Evolutionary conservation across 2,888 invertebrate species (phyloP).

Genomic region (Patella depressa): DNA sequence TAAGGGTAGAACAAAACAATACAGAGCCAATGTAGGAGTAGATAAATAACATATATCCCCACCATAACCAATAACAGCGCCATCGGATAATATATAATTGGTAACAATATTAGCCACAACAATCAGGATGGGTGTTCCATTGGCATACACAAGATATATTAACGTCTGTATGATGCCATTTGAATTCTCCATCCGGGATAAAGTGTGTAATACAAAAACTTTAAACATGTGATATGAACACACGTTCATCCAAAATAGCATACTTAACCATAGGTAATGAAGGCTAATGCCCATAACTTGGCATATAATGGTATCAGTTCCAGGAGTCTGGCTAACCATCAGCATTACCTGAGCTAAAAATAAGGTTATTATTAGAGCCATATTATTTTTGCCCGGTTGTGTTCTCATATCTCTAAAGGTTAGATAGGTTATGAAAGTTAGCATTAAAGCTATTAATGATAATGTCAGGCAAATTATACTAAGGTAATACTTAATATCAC

Average conservation of each 20-base stretch:
- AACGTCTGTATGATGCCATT: constrained; percentile 19
- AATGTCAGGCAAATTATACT: constrained; percentile 13
- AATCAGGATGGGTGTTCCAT: constrained; percentile 14
- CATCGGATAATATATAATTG: constrained; percentile 15
- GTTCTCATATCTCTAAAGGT: constrained; percentile 33
- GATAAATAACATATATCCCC: constrained; percentile 36
- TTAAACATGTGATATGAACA: constrained; percentile 44
- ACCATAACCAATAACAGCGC: constrained; percentile 34
- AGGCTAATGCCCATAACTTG: constrained; percentile 35
- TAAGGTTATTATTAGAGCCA: constrained; percentile 35
- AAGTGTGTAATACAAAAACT: constrained; percentile 21
- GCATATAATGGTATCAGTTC: constrained; percentile 27
- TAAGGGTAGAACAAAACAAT: constrained; percentile 47
- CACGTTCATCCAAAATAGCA: constrained; percentile 42
- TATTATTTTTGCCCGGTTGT: constrained; percentile 40
- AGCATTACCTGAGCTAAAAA: constrained; percentile 37
- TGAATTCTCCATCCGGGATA: constrained; percentile 4
- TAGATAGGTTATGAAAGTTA: constrained; percentile 40
- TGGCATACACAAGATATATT: constrained; percentile 22
- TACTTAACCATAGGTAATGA: constrained; percentile 45
- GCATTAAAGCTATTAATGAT: constrained; percentile 34
- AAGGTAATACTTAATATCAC: neutral
- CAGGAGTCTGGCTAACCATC: constrained; percentile 28
- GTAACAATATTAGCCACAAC: constrained; percentile 21
- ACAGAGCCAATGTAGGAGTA: constrained; percentile 22